Evolutionary conservation across 2,113 vertebrate genomes (phyloP).

Genomic region (Sula dactylatra): DNA sequence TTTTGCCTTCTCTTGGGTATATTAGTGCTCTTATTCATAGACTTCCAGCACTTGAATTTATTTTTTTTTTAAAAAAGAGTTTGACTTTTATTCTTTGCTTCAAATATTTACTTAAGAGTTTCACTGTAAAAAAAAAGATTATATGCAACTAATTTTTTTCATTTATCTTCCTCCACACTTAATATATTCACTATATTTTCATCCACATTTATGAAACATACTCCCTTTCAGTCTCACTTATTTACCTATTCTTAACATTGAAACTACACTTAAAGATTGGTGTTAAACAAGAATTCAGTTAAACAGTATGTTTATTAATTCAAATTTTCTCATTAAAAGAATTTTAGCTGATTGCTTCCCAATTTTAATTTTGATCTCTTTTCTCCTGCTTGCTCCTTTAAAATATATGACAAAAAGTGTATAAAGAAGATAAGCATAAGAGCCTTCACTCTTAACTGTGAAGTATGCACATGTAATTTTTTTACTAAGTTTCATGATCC

Average conservation of each 20-base stretch:
- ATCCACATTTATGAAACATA: not conserved
- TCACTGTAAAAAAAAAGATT: not conserved
- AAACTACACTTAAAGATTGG: not conserved
- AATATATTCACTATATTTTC: not conserved
- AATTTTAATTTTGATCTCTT: not conserved
- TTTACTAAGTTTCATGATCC: not conserved
- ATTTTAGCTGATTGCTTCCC: not conserved
- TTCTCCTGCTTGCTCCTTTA: not conserved
- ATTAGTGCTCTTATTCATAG: not conserved
- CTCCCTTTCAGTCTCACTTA: not conserved
- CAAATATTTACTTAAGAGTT: constrained; percentile 33
- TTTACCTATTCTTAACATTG: not conserved
- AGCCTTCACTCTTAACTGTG: not conserved
- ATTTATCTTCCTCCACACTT: not conserved
- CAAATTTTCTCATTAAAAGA: not conserved
- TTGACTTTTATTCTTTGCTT: constrained; percentile 41
- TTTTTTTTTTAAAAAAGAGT: not conserved
- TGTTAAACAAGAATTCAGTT: not conserved
- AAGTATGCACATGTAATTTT: not conserved
- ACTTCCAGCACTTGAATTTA: not conserved
- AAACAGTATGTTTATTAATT: not conserved
- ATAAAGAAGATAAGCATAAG: not conserved
- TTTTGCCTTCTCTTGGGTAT: not conserved
- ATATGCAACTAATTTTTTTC: not conserved
- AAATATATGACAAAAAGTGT: not conserved